Evolutionary conservation across 2,113 vertebrate genomes (phyloP).

Genomic region (Coracopsis vasa): DNA sequence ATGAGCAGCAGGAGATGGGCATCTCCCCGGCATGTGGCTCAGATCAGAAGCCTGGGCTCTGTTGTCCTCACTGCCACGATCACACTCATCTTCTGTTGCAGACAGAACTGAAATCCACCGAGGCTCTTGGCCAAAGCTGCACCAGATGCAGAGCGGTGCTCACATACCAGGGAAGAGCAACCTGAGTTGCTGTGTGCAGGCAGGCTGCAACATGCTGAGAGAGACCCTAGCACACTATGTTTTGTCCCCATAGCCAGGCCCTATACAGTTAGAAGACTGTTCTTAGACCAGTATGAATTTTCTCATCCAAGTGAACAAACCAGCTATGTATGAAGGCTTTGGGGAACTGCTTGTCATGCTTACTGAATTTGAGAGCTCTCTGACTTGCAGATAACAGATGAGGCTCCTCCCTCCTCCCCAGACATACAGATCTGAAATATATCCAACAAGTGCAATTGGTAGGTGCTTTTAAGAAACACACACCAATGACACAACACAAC

Average conservation of each 20-base stretch:
- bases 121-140: not conserved
- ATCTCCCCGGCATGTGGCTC: fast-evolving
- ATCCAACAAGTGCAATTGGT: not conserved
- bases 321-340: not conserved
- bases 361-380: not conserved
- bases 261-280: not conserved
- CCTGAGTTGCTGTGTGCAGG: not conserved
- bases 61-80: fast-evolving
- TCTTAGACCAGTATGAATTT: not conserved
- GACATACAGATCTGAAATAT: not conserved
- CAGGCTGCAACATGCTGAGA: fast-evolving
- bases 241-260: not conserved
- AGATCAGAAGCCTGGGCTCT: not conserved
- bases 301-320: not conserved
- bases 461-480: not conserved
- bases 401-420: fast-evolving
- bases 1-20: not conserved
- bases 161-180: fast-evolving
- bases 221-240: fast-evolving
- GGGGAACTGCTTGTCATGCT: not conserved
- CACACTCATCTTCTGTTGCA: not conserved
- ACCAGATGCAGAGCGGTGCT: not conserved
- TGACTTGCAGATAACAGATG: not conserved
- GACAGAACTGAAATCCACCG: not conserved
- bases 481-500: not conserved